Evolutionary conservation across 2,888 invertebrate species (phyloP), one percentile per base, ranked within the genome.

Genomic region (Drosophila ustulata): DNA sequence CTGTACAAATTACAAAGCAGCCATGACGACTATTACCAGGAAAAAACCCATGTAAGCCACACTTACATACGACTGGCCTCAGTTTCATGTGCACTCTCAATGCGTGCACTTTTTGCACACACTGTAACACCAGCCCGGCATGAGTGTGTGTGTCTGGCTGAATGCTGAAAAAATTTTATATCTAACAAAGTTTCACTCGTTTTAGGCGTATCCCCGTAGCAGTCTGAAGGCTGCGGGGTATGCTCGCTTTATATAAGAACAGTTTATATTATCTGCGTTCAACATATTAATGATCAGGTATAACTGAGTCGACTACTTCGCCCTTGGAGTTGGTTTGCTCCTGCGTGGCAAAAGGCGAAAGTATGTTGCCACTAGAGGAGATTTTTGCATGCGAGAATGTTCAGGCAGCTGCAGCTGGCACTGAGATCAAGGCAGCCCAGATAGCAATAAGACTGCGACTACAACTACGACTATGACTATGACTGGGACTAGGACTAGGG

Each of bases 91-190:
- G 72, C 66, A 71, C 73, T 64, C 67, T 66, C 57, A 67, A 61
- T 71, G 72, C 86, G 86, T 80, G 86, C 86, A 85, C 86, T 85
- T 82, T 80, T 86, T 82, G 80, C 77, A 82, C 69, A 76, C 82
- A 86, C 72, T 86, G 72, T 76, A 69, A 34, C 28, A 56, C 50
- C 58, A 62, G 58, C 49, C 45, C 18, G 39, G 34, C n/a, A 32
- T 47, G 25, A 28, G 51, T 66, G 67, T 34, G 41, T 50, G 47
- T 52, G 52, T 45, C 11, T 32, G 59, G 45, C 26, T 52, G 57
- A 49, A 30, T 53, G 45, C 55, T 56, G 2, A 80, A 75, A 80
- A 81, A 78, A 64, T 75, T 65, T 59, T 78, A 82, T 80, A 86
- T 83, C 87, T 86, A 80, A 82, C 82, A 82, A 75, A 86, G 78